Base-by-base conservation (phyloP, 2,797 vertebrate genomes). In the Acrocephalus scirpaceus region DNA sequence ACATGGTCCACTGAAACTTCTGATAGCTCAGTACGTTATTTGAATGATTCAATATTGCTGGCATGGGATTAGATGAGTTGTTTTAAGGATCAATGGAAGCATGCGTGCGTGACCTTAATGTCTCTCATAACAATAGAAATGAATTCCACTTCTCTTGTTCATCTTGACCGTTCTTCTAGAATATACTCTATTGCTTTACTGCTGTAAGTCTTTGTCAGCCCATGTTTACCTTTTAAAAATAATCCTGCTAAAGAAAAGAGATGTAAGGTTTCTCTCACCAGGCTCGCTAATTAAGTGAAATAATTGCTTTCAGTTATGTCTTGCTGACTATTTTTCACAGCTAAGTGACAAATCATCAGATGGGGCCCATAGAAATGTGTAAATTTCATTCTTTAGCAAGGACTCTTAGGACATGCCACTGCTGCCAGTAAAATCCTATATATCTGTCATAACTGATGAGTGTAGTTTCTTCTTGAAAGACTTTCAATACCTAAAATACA, bases 61-160 rank as follows among this genome's bases (percentile, higher is more conserved):
- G 44, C 4, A 6, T 71, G 53, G 90, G 12, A 86, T 79, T 50
- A 62, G 65, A 57, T 88, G n/a, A 34, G 44, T 64, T 93, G 22
- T 54, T 80, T 44, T 57, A 47, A 88, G 23, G 25, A 54, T 88
- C 42, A 78, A 23, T 62, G 54, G 50, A 78, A 69, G 74, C 3
- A 2, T 21, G 9, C 0, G 0, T 42, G 44, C 4, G 0, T 74
- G 78, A 71, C 75, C 20, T 38, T 65, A 77, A 92, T 48, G 26
- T 62, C 72, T 73, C 27, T 64, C 22, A 25, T 54, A 20, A 21
- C 18, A 22, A 85, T 8, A 70, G 38, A 85, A 94, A 75, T 38
- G 1, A 72, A 60, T 93, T 71, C 29, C 9, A 20, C 72, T 93
- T 69, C 13, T 38, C 13, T 72, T 74, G 8, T 47, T 91, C 21